A percentile compares a stretch with the other conserved stretches of the same genome.
Conservation (phyloP, 2,113 vertebrate genomes). For the Colistium nudipinnis region DNA sequence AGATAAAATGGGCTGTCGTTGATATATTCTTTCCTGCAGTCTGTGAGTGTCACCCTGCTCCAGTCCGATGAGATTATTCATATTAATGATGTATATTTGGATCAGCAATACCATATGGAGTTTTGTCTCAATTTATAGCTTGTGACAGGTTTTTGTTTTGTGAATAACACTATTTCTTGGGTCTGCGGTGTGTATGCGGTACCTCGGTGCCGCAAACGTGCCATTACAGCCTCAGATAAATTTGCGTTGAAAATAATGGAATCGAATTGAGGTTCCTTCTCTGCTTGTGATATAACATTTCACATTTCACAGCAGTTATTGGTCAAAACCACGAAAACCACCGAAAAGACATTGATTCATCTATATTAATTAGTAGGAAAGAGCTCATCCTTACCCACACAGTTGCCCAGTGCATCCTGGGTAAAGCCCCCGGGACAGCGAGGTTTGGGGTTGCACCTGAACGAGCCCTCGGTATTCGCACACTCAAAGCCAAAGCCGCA, state of each 20-base stretch:
- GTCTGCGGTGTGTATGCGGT: no score
- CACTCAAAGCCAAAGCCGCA: slow-evolving; percentile 85
- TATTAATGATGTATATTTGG: not conserved
- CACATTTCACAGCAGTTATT: not conserved
- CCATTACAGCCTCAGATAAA: no score
- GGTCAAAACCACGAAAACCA: no score
- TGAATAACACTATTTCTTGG: not conserved
- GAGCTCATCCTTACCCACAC: slow-evolving; percentile 82
- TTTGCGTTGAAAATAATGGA: no score
- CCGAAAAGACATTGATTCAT: not conserved
- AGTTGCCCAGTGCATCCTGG: slow-evolving; percentile 85
- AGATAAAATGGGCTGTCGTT: no score
- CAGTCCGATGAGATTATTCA: not conserved
- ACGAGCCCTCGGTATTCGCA: slow-evolving; percentile 89
- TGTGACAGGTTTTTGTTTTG: not conserved
- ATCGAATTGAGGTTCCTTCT: no score
- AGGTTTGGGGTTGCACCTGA: slow-evolving; percentile 86
- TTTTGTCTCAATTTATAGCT: no score
- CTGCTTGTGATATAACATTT: not conserved
- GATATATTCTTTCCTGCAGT: no score
- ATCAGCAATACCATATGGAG: not conserved
- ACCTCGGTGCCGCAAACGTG: no score
- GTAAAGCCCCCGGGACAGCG: slow-evolving; percentile 87
- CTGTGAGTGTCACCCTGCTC: not conserved
- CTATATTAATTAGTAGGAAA: not conserved